Conservation (phyloP, 2,113 vertebrate species). For the Syngnathus floridae region DNA sequence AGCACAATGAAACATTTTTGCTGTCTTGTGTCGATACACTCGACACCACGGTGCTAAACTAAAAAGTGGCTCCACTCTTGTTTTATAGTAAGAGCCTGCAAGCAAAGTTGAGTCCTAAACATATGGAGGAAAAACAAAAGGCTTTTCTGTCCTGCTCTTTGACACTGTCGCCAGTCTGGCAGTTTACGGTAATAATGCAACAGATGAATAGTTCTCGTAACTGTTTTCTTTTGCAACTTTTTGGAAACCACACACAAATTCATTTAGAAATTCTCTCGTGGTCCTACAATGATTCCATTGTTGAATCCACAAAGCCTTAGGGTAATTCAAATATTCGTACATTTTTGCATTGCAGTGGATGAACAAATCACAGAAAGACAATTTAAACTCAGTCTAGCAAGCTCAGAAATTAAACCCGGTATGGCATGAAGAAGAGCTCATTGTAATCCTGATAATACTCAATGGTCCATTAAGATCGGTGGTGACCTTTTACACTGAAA, state of each 20-base stretch:
- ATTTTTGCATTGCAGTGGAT: slow-evolving; percentile 20
- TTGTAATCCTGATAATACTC: slow-evolving; percentile 66
- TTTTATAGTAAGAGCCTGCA: neutral
- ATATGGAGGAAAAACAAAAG: neutral
- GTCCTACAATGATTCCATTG: slow-evolving; percentile 20
- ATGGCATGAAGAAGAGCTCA: slow-evolving; percentile 48
- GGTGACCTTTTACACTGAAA: slow-evolving; percentile 52
- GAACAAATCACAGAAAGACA: slow-evolving; percentile 36
- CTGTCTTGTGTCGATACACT: neutral
- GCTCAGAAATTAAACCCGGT: slow-evolving; percentile 49
- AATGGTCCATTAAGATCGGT: slow-evolving; percentile 59
- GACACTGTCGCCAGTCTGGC: neutral
- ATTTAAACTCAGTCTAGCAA: slow-evolving; percentile 44
- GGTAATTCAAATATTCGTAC: slow-evolving; percentile 39
- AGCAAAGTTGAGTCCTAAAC: neutral
- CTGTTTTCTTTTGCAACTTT: neutral
- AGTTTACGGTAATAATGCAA: neutral
- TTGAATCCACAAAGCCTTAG: slow-evolving; percentile 15
- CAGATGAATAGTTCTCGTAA: slow-evolving; percentile 1
- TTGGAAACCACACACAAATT: slow-evolving; percentile 5
- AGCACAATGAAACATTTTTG: neutral
- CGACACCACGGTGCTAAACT: neutral
- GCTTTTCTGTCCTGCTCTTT: neutral
- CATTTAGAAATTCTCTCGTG: neutral
- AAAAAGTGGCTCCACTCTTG: neutral